phyloP scores from a whole-genome alignment of 2,888 invertebrate genomes.

The Machimus rusticus region DNA sequence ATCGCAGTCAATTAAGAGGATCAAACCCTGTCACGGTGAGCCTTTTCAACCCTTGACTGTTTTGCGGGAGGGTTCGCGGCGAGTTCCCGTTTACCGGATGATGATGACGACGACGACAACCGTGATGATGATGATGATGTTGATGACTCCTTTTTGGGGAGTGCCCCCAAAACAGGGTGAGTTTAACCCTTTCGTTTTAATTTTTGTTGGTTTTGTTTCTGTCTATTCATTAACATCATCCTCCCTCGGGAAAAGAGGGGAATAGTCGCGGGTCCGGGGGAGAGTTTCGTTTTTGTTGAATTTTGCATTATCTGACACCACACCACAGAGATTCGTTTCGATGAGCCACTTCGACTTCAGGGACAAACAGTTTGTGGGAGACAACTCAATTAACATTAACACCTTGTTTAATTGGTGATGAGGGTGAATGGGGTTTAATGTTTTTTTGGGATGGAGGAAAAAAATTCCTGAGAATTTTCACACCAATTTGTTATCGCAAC shows the following conservation, averaged over 20 bases:
- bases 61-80: constrained; percentile 20
- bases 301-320: neutral
- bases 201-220: constrained; percentile 19
- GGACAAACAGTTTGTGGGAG: neutral
- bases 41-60: constrained; percentile 19
- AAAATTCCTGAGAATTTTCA: neutral
- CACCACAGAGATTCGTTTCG: neutral
- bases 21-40: constrained; percentile 23
- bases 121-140: neutral
- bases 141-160: neutral
- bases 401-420: constrained; percentile 22
- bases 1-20: constrained; percentile 40
- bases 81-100: neutral
- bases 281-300: neutral
- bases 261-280: neutral
- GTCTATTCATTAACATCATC: constrained; percentile 10
- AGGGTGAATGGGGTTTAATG: neutral
- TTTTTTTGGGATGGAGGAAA: neutral
- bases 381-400: constrained; percentile 36
- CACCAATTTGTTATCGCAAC: too few species aligned
- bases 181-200: constrained; percentile 20
- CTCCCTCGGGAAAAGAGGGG: neutral
- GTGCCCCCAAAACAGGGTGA: neutral
- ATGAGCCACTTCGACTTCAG: constrained; percentile 16
- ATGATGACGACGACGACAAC: neutral